These are phyloP conservation scores for Scrobipalpa costella DNA, from an alignment of 2,888 invertebrate species.

Conservation along the genomic window DNA sequence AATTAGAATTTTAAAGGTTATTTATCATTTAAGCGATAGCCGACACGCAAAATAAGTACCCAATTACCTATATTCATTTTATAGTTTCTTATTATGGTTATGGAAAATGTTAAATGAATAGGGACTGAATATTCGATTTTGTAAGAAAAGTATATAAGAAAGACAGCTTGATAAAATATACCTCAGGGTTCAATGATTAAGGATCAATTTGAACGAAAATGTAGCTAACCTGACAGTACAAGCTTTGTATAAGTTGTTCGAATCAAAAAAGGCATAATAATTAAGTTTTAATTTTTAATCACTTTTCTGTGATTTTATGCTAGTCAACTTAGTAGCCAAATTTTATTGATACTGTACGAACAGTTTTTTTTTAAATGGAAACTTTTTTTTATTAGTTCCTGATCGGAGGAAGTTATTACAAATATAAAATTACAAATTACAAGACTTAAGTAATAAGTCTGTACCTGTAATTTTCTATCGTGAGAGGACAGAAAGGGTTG, in stretches of 20 bases:
- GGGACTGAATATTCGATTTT: neutral
- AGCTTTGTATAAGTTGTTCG: neutral
- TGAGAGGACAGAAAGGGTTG: no score
- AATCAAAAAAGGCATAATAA: conserved; percentile 4
- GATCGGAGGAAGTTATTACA: neutral
- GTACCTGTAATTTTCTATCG: no score
- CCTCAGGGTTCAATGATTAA: neutral
- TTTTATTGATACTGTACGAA: conserved; percentile 36
- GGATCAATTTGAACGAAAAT: neutral
- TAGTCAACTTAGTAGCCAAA: conserved; percentile 49
- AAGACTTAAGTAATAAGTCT: no score
- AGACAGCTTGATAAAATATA: neutral
- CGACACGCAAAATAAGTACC: neutral
- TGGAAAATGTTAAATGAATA: neutral
- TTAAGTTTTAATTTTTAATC: conserved; percentile 28
- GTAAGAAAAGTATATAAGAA: neutral
- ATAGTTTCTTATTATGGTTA: neutral
- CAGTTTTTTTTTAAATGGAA: conserved; percentile 11
- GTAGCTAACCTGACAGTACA: neutral
- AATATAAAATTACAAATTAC: neutral
- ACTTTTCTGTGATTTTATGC: conserved; percentile 51
- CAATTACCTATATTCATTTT: neutral
- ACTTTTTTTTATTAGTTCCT: neutral
- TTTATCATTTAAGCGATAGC: conserved; percentile 14
- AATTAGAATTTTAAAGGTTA: neutral